Percentiles rank a stretch among this genome's conserved stretches.
Evolutionary conservation across 2,113 vertebrate species (phyloP).

Genomic region (Cololabis saira): DNA sequence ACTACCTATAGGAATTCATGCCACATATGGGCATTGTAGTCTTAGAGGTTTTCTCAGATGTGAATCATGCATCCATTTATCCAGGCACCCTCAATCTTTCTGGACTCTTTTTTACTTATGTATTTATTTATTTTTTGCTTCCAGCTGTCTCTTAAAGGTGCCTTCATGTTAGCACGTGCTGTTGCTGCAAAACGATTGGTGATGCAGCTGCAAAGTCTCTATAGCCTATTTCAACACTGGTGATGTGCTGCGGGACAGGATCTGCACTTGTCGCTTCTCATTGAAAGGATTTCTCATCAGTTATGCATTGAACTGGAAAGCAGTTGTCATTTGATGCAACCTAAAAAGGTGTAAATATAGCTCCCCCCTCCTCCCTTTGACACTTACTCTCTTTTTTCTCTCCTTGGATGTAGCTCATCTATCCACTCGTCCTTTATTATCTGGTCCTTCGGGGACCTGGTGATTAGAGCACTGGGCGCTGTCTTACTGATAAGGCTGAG

Average conservation of each 20-base stretch:
- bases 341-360: slow-evolving; percentile 59
- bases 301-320: slow-evolving; percentile 60
- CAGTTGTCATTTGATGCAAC: slow-evolving; percentile 65
- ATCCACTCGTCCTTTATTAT: slow-evolving; percentile 59
- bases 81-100: background rate
- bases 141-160: background rate
- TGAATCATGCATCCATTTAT: background rate
- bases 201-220: slow-evolving; percentile 27
- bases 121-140: background rate
- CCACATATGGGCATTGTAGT: no score
- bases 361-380: background rate
- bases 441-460: slow-evolving; percentile 76
- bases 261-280: slow-evolving; percentile 39
- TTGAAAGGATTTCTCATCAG: slow-evolving; percentile 50
- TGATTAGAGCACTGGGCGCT: slow-evolving; percentile 85
- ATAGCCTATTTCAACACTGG: slow-evolving; percentile 37
- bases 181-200: slow-evolving; percentile 24
- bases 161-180: slow-evolving; percentile 41
- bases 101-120: no score
- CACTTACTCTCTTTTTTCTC: slow-evolving; percentile 7
- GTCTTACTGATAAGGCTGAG: slow-evolving; percentile 86
- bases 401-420: slow-evolving; percentile 57
- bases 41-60: no score
- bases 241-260: slow-evolving; percentile 34
- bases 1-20: no score